Percentiles rank a stretch among this genome's conserved stretches.
phyloP scores from a whole-genome alignment of 2,797 vertebrate genomes.

The Sebastes kiyomatsui region DNA sequence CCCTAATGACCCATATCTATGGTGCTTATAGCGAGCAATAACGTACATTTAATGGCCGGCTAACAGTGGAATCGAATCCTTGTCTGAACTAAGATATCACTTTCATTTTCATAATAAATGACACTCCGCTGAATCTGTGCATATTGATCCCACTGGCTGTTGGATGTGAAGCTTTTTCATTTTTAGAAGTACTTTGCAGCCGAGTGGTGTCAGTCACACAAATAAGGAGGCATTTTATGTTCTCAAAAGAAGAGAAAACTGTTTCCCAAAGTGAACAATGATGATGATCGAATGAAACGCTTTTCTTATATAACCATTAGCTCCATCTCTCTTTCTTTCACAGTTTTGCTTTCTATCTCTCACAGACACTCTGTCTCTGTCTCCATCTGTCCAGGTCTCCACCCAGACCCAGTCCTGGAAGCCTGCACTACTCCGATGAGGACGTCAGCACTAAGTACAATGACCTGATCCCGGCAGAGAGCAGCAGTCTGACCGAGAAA shows the following conservation, averaged over 20 bases:
- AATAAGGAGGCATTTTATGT: background rate
- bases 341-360: slow-evolving; percentile 2
- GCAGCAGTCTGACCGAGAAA: slow-evolving; percentile 97
- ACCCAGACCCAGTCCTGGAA: slow-evolving; percentile 94
- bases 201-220: slow-evolving; percentile 23
- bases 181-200: slow-evolving; percentile 4
- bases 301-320: slow-evolving; percentile 1
- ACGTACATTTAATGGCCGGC: no score
- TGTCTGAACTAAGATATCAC: slow-evolving; percentile 7
- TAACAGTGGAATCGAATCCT: background rate
- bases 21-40: no score
- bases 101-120: slow-evolving; percentile 34
- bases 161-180: slow-evolving; percentile 5
- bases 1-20: no score
- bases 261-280: background rate
- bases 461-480: slow-evolving; percentile 95
- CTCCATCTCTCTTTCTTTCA: background rate
- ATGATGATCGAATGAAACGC: slow-evolving; percentile 11
- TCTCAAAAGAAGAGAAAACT: background rate
- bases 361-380: background rate
- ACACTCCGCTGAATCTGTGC: slow-evolving; percentile 8
- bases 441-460: slow-evolving; percentile 96
- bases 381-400: slow-evolving; percentile 85
- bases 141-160: background rate
- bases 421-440: slow-evolving; percentile 97